phyloP scores from a whole-genome alignment of 2,797 vertebrate species.

The Parotocinclus haroldoi region DNA sequence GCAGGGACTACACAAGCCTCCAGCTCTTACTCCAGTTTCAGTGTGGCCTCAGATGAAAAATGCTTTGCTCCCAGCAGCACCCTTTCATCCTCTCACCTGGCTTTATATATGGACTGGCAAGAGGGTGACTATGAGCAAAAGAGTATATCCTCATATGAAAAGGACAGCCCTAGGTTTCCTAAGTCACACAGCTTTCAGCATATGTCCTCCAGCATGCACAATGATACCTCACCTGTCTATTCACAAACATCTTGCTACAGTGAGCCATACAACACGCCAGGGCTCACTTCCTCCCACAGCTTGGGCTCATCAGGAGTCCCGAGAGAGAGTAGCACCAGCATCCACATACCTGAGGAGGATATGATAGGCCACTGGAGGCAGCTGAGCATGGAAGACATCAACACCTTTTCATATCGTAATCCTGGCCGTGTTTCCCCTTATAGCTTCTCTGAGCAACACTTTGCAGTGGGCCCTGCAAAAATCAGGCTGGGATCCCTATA shows the following conservation, averaged over 20 bases:
- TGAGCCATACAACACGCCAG: slow-evolving; percentile 79
- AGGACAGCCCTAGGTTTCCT: slow-evolving; percentile 73
- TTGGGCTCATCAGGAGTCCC: slow-evolving; percentile 73
- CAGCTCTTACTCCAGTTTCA: slow-evolving; percentile 94
- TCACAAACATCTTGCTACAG: slow-evolving; percentile 81
- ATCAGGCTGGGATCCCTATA: slow-evolving; percentile 80
- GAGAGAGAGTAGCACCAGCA: slow-evolving; percentile 63
- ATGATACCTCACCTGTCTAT: slow-evolving; percentile 70
- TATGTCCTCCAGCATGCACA: slow-evolving; percentile 73
- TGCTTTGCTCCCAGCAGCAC: slow-evolving; percentile 77
- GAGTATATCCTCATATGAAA: slow-evolving; percentile 74
- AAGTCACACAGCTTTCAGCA: slow-evolving; percentile 81
- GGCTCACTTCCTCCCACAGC: slow-evolving; percentile 75
- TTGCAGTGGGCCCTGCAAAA: slow-evolving; percentile 74
- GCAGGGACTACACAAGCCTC: slow-evolving; percentile 79
- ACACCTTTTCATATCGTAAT: slow-evolving; percentile 77
- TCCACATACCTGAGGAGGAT: slow-evolving; percentile 75
- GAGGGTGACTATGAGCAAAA: slow-evolving; percentile 81
- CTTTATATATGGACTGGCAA: slow-evolving; percentile 81
- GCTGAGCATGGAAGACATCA: slow-evolving; percentile 86
- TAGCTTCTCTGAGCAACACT: slow-evolving; percentile 84
- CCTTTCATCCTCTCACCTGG: slow-evolving; percentile 86
- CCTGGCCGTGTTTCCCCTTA: slow-evolving; percentile 76
- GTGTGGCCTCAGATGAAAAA: slow-evolving; percentile 85
- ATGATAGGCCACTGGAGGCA: slow-evolving; percentile 82